These are phyloP conservation scores for Caenorhabditis afra DNA, from an alignment of 2,888 invertebrate species.

Conservation along the genomic window DNA sequence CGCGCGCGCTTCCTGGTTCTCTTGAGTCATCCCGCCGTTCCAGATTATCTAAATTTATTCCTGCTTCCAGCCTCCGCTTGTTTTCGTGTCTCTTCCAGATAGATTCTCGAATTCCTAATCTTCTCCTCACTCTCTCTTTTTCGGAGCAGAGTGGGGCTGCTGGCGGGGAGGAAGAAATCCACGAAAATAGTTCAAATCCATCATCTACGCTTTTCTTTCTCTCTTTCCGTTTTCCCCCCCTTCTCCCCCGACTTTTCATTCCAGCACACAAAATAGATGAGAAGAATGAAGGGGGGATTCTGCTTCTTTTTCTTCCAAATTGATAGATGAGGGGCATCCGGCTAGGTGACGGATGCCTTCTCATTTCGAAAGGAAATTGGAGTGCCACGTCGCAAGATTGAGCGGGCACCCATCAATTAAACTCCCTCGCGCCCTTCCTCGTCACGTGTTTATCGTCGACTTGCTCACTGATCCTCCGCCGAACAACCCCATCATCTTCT, in stretches of 20 bases:
- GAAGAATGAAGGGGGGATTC: slow-evolving; percentile 4
- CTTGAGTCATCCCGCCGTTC: slow-evolving; percentile 16
- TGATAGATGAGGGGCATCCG: slow-evolving; percentile 50
- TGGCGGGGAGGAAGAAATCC: slow-evolving; percentile 31
- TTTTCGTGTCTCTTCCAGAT: slow-evolving; percentile 52
- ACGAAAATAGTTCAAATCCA: slow-evolving; percentile 58
- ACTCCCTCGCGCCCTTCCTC: not conserved
- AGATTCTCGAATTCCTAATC: slow-evolving; percentile 44
- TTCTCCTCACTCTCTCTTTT: slow-evolving; percentile 14
- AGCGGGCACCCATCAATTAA: not conserved
- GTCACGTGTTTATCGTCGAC: too few relatives aligned
- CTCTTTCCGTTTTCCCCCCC: slow-evolving; percentile 1
- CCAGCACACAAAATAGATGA: slow-evolving; percentile 48
- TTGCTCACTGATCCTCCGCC: not conserved
- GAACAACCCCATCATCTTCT: not conserved
- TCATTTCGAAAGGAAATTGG: too few relatives aligned
- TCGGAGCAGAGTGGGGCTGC: slow-evolving; percentile 1
- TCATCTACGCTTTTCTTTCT: slow-evolving; percentile 46
- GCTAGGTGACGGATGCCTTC: slow-evolving; percentile 34
- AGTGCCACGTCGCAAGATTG: slow-evolving; percentile 8
- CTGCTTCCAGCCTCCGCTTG: slow-evolving; percentile 9
- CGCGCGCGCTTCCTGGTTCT: not conserved
- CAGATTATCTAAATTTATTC: slow-evolving; percentile 56
- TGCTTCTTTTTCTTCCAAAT: slow-evolving; percentile 19
- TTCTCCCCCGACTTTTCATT: slow-evolving; percentile 23